Evolutionary conservation across 2,113 vertebrate species (phyloP), one percentile per base, ranked within the genome.

Genomic region (mouse (Mus musculus)): DNA sequence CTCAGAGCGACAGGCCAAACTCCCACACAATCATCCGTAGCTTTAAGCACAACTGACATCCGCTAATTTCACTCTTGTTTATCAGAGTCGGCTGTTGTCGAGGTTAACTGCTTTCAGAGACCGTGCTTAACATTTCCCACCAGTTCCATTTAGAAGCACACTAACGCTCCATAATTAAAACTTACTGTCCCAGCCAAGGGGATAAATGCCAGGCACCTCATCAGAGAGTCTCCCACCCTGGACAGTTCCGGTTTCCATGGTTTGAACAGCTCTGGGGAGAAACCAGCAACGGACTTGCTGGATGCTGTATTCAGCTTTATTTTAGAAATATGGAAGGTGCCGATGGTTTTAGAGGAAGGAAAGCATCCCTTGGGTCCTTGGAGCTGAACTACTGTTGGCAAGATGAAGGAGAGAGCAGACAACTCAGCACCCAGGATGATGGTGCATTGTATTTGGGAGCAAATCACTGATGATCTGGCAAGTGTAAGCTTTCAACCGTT

Each of bases 161-260:
- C 91, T 96, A 95, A 94, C 93, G 56, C 46, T 69, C 0, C 9
- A 6, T 96, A 95, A 98, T 97, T 97, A 93, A 98, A 97, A 97
- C 88, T 85, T 36, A 71, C 46, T 49, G 36, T 20, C 0, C 2
- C 59, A 33, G 73, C 49, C 65, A 17, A 0, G 93, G 28, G 39
- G 42, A 96, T 94, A 95, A 88, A 91, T 76, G 96, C 87, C 97
- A 91, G 95, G 90, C 30, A 80, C 0, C 3, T 82, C 65, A 16
- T 46, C 76, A 90, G 52, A 95, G 96, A 96, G 28, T 0, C 3
- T 88, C 56, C 10, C 0, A 39, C 94, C 91, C 78, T 80, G 4
- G n/a, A 76, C 95, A 88, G 94, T 87, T 92, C 95, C 39, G 2
- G 17, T 65, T 28, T 46, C 63, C 42, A 30, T 1, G 8, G 22